These are phyloP conservation scores for Chironomus tepperi DNA, from an alignment of 1,140 invertebrate genomes.

Conservation along the genomic window DNA sequence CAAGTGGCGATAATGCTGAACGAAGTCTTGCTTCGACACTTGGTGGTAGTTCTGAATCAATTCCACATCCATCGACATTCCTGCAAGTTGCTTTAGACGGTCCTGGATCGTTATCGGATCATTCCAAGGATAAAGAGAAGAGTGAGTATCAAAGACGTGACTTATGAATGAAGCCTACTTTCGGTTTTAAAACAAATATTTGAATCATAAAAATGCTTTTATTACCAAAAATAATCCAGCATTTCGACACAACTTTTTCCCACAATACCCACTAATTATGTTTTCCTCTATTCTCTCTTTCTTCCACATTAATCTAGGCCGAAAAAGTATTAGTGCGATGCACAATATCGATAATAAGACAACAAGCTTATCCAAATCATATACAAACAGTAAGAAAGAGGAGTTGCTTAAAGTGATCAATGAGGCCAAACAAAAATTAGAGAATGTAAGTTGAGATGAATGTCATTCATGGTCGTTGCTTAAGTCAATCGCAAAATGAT, in stretches of 20 bases:
- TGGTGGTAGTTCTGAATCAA: constrained; percentile 38
- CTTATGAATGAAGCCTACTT: too few species aligned
- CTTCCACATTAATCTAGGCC: constrained; percentile 29
- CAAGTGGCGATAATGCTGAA: constrained; percentile 62
- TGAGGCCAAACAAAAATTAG: constrained; percentile 77
- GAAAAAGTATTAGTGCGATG: constrained; percentile 40
- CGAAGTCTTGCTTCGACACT: constrained; percentile 41
- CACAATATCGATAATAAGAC: constrained; percentile 40
- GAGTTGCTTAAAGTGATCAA: constrained; percentile 76
- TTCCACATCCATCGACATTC: constrained; percentile 35
- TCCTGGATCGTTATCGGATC: constrained; percentile 34
- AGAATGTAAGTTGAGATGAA: constrained; percentile 59
- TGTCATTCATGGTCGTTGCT: not conserved
- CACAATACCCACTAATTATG: too few species aligned
- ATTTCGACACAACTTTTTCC: too few species aligned
- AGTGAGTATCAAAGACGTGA: constrained; percentile 32
- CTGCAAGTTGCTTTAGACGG: constrained; percentile 38
- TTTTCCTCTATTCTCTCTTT: too few species aligned
- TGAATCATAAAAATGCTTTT: not conserved
- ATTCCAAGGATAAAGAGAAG: constrained; percentile 35
- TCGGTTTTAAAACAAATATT: not conserved
- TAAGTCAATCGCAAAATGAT: not conserved
- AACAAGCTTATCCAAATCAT: constrained; percentile 44
- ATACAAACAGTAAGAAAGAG: constrained; percentile 63
- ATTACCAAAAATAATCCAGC: too few species aligned